Evolutionary conservation across 2,888 invertebrate species (phyloP), one percentile per base, ranked within the genome.

Genomic region (Brachycybe producta): DNA sequence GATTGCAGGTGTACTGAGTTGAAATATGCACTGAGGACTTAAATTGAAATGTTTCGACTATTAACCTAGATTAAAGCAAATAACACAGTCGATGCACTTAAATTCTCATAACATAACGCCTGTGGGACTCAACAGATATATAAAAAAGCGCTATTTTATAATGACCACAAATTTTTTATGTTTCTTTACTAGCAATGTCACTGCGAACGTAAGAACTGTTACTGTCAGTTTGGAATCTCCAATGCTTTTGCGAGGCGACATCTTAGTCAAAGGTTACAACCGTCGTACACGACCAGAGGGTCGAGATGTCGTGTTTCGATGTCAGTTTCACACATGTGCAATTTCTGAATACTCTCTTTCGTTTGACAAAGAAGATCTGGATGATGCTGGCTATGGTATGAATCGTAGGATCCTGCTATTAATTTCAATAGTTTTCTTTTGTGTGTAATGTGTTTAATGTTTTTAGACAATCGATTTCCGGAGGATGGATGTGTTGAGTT

Each of bases 261-360:
- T 92, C 58, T 74, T 91, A 54, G 78, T 92, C 61, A 88, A 90
- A 67, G 90, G 90, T 66, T 91, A 88, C 73, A 80, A 86, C 61
- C 75, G 84, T 62, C 70, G 58, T 28, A 50, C 49, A 32, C 52
- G 55, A 7, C 59, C 59, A 8, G 52, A 56, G n/a, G 57, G 56
- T 41, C 71, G 76, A 36, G 80, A 80, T 60, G 75, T 83, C n/a
- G 77, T 87, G 59, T 87, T 86, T 72, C 79, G 83, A 44, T 81
- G 83, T 65, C 85, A 92, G 77, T 90, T 92, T 73, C 91, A 92
- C 74, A 91, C 92, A 3, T 91, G 91, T 71, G 88, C 90, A 48
- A 82, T 91, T 57, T 77, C 84, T 41, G 82, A 85, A 65, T 80
- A 84, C 69, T 82, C 82, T 54, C 76, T 91, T 49, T 79, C 81